Conservation (phyloP, 2,888 invertebrate genomes). For the Diadromus collaris region DNA sequence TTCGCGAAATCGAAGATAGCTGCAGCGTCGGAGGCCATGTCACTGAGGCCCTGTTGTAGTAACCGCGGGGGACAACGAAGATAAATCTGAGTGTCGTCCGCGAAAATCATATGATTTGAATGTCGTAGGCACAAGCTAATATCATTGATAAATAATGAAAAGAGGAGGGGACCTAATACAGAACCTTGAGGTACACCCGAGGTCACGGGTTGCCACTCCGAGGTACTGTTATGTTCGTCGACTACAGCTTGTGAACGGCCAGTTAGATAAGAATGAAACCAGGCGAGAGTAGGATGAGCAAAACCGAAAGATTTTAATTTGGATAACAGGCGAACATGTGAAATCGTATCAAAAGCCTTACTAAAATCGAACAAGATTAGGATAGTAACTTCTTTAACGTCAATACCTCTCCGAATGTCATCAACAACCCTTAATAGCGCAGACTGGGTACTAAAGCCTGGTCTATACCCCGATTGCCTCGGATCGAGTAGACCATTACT, state of each 20-base stretch:
- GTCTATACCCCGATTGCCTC: neutral
- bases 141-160: neutral
- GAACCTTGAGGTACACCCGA: neutral
- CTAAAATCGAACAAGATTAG: neutral
- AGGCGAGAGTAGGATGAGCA: neutral
- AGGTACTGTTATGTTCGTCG: neutral
- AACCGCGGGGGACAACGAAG: neutral
- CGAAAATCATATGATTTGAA: too few species aligned
- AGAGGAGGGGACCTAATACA: neutral
- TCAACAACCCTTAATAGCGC: neutral
- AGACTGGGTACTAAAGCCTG: neutral
- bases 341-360: too few species aligned
- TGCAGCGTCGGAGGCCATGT: neutral
- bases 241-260: conserved; percentile 19
- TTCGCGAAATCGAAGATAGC: neutral
- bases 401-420: neutral
- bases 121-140: too few species aligned
- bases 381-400: neutral
- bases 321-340: too few species aligned
- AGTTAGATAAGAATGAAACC: conserved; percentile 23
- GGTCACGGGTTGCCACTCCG: neutral
- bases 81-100: conserved; percentile 30
- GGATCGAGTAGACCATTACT: neutral
- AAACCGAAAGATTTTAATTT: too few species aligned
- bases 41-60: too few species aligned